Conservation (phyloP, 2,113 vertebrate species). For the Cyphomyrus discorhynchus region DNA sequence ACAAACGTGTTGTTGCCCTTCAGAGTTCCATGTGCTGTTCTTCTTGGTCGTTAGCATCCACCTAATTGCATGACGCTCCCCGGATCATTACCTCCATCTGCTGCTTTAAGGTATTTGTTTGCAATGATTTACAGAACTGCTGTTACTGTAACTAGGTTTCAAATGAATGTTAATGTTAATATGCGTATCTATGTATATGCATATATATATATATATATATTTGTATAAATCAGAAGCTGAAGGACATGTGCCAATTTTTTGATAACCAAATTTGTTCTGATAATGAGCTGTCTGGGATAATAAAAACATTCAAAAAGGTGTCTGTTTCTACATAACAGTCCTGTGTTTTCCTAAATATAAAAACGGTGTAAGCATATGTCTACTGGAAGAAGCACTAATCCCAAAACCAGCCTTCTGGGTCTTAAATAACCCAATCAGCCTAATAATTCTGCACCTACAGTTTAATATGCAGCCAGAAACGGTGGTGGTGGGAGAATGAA, state of each 20-base stretch:
- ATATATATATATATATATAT: neutral
- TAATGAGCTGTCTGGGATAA: conserved; percentile 3
- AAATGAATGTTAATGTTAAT: neutral
- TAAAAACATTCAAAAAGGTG: neutral
- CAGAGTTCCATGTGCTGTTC: neutral
- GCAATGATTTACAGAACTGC: conserved; percentile 1
- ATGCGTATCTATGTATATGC: neutral
- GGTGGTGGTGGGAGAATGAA: neutral
- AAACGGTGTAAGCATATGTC: neutral
- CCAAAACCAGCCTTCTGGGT: neutral
- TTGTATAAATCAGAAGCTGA: neutral
- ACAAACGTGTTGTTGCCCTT: neutral
- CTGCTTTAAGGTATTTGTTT: conserved; percentile 6
- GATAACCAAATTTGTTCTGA: neutral
- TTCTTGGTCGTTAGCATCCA: conserved; percentile 2
- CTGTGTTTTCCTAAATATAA: neutral
- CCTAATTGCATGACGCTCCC: conserved; percentile 6
- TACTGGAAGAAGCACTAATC: neutral
- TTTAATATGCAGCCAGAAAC: neutral
- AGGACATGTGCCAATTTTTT: neutral
- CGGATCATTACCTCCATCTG: conserved; percentile 15
- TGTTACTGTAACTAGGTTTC: conserved; percentile 3
- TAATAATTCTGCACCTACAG: neutral
- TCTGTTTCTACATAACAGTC: neutral
- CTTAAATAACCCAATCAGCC: conserved; percentile 5